Evolutionary conservation across 2,113 vertebrate genomes (phyloP).

Genomic region (Hucho hucho): DNA sequence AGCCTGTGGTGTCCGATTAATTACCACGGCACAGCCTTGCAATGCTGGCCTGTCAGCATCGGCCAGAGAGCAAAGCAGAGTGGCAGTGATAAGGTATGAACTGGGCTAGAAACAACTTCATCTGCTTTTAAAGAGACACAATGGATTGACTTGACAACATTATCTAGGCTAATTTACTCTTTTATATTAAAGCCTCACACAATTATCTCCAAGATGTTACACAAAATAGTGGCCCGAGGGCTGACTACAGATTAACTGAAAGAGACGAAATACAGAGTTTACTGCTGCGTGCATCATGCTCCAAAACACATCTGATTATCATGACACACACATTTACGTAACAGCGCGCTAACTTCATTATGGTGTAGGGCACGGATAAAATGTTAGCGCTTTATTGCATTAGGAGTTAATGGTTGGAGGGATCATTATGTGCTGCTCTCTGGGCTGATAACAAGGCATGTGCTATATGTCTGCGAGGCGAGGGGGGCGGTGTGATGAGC

Average conservation of each 20-base stretch:
- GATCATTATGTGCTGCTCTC: constrained; percentile 63
- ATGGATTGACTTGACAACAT: not conserved
- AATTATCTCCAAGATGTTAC: not conserved
- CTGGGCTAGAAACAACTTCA: constrained; percentile 27
- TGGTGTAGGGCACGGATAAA: constrained; percentile 57
- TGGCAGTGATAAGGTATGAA: constrained; percentile 35
- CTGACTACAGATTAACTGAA: not conserved
- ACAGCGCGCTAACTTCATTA: constrained; percentile 60
- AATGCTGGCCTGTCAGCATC: constrained; percentile 30
- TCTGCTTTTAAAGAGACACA: constrained; percentile 21
- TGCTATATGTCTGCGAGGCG: constrained; percentile 52
- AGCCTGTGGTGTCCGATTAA: constrained; percentile 42
- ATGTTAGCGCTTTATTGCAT: constrained; percentile 65
- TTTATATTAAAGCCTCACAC: not conserved
- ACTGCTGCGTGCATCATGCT: constrained; percentile 34
- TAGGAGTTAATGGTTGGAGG: constrained; percentile 64
- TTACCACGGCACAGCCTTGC: constrained; percentile 17
- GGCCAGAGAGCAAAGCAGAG: constrained; percentile 16
- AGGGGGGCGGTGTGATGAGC: constrained; percentile 52
- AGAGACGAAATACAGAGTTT: constrained; percentile 20
- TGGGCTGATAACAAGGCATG: constrained; percentile 70
- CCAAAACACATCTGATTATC: constrained; percentile 42
- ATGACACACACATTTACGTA: constrained; percentile 55
- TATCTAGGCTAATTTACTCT: not conserved
- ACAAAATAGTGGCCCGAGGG: not conserved